Conservation (phyloP, 2,797 vertebrate genomes). For the Intellagama lesueurii region DNA sequence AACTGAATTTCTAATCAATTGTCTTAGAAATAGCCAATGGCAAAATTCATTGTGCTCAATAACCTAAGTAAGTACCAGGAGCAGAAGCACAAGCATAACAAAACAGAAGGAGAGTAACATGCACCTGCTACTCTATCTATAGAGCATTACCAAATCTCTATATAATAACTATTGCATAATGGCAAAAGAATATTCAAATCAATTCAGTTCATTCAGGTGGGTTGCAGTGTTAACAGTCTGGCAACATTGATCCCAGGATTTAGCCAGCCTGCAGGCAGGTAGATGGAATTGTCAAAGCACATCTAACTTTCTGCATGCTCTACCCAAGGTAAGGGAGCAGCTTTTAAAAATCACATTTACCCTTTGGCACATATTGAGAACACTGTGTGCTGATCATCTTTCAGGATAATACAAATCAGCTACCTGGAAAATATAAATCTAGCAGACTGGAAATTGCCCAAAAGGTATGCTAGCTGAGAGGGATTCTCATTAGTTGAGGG, state of each 20-base stretch:
- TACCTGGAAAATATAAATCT: too few species aligned
- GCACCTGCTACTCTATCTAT: neutral
- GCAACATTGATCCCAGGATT: neutral
- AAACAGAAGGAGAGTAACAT: neutral
- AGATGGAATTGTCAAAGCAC: neutral
- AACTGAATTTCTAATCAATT: conserved; percentile 6
- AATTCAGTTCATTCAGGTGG: neutral
- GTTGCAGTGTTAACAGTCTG: neutral
- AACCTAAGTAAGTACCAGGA: neutral
- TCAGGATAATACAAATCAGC: neutral
- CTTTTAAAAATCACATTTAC: neutral
- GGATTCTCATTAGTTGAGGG: too few species aligned
- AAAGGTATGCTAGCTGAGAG: too few species aligned
- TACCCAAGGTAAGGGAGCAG: neutral
- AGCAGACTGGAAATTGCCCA: too few species aligned
- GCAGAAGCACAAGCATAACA: neutral
- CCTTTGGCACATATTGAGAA: neutral
- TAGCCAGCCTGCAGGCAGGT: neutral
- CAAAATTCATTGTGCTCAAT: neutral
- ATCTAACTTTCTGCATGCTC: neutral
- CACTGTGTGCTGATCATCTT: neutral
- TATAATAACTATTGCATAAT: conserved; percentile 8
- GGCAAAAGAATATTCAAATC: neutral
- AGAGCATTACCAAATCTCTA: neutral
- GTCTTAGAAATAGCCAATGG: neutral